Evolutionary conservation across 1,140 invertebrate species (phyloP).

Genomic region (Chrysoperla carnea): DNA sequence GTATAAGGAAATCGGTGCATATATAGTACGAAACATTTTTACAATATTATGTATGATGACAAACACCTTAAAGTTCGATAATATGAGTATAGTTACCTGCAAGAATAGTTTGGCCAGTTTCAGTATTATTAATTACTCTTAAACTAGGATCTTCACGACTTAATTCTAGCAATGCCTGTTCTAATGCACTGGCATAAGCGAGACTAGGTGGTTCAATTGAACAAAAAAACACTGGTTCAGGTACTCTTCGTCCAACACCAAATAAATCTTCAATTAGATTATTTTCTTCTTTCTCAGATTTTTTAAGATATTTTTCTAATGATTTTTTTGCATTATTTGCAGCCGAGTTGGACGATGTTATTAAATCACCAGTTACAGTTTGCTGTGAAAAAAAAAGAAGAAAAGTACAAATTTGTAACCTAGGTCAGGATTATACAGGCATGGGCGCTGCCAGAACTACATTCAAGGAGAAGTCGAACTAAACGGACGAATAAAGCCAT

Average conservation of each 20-base stretch:
- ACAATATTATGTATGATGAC: too few species aligned
- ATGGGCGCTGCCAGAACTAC: too few species aligned
- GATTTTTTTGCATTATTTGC: conserved; percentile 34
- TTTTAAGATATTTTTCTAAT: conserved; percentile 19
- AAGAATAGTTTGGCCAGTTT: conserved; percentile 75
- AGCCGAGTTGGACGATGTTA: conserved; percentile 40
- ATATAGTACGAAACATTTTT: too few species aligned
- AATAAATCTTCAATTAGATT: conserved; percentile 16
- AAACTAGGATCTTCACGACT: conserved; percentile 90
- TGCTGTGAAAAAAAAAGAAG: conserved; percentile 24
- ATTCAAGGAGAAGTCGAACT: too few species aligned
- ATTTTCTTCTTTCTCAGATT: conserved; percentile 7
- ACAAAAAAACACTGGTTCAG: conserved; percentile 94
- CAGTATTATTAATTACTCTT: conserved; percentile 49
- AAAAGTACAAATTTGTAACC: too few species aligned
- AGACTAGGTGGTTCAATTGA: conserved; percentile 84
- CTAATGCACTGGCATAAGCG: conserved; percentile 55
- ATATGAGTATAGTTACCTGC: conserved; percentile 28
- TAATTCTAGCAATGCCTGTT: conserved; percentile 68
- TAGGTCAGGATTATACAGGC: too few species aligned
- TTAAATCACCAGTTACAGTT: conserved; percentile 72
- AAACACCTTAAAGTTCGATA: too few species aligned
- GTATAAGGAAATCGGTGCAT: too few species aligned
- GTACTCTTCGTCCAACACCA: conserved; percentile 44
- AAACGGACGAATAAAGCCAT: too few species aligned